Percentiles rank a stretch among this genome's conserved stretches.
Evolutionary conservation across 1,140 invertebrate species (phyloP).

Genomic region (Trypoxylus dichotomus): DNA sequence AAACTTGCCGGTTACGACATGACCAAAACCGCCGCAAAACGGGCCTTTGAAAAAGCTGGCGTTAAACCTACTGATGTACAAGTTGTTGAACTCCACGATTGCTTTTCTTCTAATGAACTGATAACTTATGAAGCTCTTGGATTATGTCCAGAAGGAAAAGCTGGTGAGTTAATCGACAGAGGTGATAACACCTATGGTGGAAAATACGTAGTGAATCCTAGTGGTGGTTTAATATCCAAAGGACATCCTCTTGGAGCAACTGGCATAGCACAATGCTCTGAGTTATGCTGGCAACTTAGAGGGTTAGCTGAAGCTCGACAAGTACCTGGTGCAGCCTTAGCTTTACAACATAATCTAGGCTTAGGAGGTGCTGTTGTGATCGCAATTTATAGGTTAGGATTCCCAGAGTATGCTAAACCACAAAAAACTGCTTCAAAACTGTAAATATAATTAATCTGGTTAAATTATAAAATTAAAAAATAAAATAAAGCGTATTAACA

Average conservation of each 20-base stretch:
- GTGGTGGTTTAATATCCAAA: slow-evolving; percentile 97
- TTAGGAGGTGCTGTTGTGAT: slow-evolving; percentile 94
- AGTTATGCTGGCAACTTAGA: slow-evolving; percentile 92
- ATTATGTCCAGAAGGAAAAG: slow-evolving; percentile 87
- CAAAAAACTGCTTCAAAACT: not conserved
- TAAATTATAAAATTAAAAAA: too few species aligned
- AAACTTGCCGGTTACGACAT: slow-evolving; percentile 96
- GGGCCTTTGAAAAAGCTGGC: slow-evolving; percentile 76
- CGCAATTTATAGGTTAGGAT: slow-evolving; percentile 85
- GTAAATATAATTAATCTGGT: not conserved
- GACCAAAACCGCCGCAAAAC: slow-evolving; percentile 83
- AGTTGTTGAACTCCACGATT: slow-evolving; percentile 98
- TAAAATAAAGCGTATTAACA: too few species aligned
- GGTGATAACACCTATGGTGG: slow-evolving; percentile 98
- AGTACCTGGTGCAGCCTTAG: slow-evolving; percentile 81
- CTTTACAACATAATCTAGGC: slow-evolving; percentile 95
- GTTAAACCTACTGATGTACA: slow-evolving; percentile 80
- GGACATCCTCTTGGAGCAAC: slow-evolving; percentile 98
- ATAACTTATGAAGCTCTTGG: slow-evolving; percentile 98
- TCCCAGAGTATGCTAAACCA: slow-evolving; percentile 56
- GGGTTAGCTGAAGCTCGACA: slow-evolving; percentile 89
- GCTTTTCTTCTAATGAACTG: slow-evolving; percentile 97
- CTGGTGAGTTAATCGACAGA: slow-evolving; percentile 89
- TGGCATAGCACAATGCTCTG: slow-evolving; percentile 93
- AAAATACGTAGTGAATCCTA: slow-evolving; percentile 95